Evolutionary conservation across 2,888 invertebrate species (phyloP).

Genomic region (Spisula solida): DNA sequence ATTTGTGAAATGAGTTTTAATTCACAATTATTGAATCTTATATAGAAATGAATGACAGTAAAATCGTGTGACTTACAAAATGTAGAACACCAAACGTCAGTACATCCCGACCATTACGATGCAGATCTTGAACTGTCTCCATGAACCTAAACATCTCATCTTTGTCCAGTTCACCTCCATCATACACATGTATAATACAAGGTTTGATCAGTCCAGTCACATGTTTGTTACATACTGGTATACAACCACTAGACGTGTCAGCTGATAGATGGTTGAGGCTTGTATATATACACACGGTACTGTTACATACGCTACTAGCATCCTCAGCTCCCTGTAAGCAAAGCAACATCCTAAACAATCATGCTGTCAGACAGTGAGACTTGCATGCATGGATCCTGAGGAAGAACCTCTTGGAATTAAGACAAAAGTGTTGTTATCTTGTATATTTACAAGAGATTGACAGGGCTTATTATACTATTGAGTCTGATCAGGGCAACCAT

Average conservation of each 20-base stretch:
- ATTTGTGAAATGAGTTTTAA: no score
- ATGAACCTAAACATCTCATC: background rate
- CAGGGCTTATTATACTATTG: no score
- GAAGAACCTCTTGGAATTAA: no score
- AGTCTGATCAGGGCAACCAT: no score
- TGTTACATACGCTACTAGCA: background rate
- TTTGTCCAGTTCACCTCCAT: background rate
- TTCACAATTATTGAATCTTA: no score
- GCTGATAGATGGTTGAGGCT: background rate
- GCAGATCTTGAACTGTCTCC: background rate
- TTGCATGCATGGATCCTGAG: no score
- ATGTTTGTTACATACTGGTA: background rate
- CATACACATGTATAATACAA: slow-evolving; percentile 76
- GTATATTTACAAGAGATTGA: no score
- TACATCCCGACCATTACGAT: background rate
- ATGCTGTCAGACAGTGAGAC: no score
- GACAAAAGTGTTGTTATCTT: no score
- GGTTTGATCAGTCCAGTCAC: background rate
- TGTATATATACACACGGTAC: background rate
- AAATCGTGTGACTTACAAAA: slow-evolving; percentile 26
- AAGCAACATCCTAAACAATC: no score
- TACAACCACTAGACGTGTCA: background rate
- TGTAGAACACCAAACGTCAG: slow-evolving; percentile 31
- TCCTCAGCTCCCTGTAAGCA: background rate
- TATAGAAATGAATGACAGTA: no score